Evolutionary conservation across 2,113 vertebrate genomes (phyloP), one percentile per base, ranked within the genome.

Genomic region (Callopanchax toddi): DNA sequence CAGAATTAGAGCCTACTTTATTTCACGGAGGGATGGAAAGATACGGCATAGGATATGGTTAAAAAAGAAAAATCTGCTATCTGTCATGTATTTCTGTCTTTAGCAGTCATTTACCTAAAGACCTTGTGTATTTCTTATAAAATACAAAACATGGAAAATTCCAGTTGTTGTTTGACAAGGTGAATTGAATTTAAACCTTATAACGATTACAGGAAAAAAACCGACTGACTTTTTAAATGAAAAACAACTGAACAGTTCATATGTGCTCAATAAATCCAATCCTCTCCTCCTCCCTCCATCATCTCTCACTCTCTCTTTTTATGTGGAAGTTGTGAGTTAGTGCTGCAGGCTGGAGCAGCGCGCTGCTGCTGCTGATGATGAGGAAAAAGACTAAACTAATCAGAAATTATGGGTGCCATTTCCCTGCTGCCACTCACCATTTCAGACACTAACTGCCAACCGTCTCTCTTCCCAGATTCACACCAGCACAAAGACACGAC

Each of bases 1-100:
- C 81, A 78, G 81, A 76, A 84, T 78, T 83, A 82, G 79, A 78
- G 80, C 69, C 65, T 71, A 74, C 85, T 87, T 85, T 81, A 87
- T 90, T 86, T 85, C 82, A 63, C 68, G 43, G 51, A 72, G 65
- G 57, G 65, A 83, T 49, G 65, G 79, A 79, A 74, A 78, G 76
- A 78, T 78, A 80, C 56, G 73, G 63, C 54, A 64, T 62, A 43
- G 53, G 73, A 79, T 75, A 73, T 74, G 52, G 60, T 44, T 16
- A 59, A 26, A 11, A 65, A n/a, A n/a, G n/a, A n/a, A n/a, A 53
- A 40, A 61, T 16, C 8, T 46, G 54, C 58, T 59, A 66, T 72
- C 68, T 67, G 44, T 58, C 59, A 46, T 74, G 74, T 73, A 54
- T 74, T 80, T 76, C 45, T 69, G 62, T 63, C 43, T 69, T 42